These are phyloP conservation scores for Physella acuta DNA, from an alignment of 1,140 invertebrate genomes.

Conservation along the genomic window DNA sequence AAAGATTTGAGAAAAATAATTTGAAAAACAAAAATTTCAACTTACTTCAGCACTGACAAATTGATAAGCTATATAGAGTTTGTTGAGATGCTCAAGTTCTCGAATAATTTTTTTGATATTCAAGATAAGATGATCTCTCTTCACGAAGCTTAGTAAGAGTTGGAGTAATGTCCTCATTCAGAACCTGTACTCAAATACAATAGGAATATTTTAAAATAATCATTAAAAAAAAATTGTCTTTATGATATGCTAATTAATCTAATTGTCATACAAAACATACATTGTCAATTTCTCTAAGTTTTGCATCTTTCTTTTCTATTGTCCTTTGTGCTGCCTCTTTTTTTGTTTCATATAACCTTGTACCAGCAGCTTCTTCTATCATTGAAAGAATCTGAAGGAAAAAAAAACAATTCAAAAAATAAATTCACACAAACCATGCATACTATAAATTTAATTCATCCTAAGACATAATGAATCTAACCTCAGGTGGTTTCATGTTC, in stretches of 20 bases:
- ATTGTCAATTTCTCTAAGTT: slow-evolving; percentile 81
- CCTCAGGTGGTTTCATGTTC: slow-evolving; percentile 97
- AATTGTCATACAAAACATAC: slow-evolving; percentile 66
- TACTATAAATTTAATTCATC: no score
- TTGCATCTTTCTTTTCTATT: slow-evolving; percentile 92
- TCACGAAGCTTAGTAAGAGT: slow-evolving; percentile 83
- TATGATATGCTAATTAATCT: no score
- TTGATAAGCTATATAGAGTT: slow-evolving; percentile 76
- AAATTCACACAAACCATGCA: no score
- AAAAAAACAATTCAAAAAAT: neutral
- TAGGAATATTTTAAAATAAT: no score
- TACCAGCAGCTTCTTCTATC: slow-evolving; percentile 99
- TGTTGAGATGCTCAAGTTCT: slow-evolving; percentile 82
- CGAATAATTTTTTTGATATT: slow-evolving; percentile 78
- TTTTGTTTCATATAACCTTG: slow-evolving; percentile 94
- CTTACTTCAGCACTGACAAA: slow-evolving; percentile 66
- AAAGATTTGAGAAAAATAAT: no score
- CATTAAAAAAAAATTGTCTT: no score
- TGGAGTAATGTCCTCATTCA: slow-evolving; percentile 85
- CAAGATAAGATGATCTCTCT: slow-evolving; percentile 81
- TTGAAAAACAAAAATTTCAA: neutral
- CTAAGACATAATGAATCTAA: no score
- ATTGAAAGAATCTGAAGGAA: slow-evolving; percentile 82
- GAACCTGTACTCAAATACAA: slow-evolving; percentile 65
- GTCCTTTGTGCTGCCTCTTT: slow-evolving; percentile 83